Base-by-base conservation (phyloP, 2,113 vertebrate genomes). In the Pheucticus melanocephalus region DNA sequence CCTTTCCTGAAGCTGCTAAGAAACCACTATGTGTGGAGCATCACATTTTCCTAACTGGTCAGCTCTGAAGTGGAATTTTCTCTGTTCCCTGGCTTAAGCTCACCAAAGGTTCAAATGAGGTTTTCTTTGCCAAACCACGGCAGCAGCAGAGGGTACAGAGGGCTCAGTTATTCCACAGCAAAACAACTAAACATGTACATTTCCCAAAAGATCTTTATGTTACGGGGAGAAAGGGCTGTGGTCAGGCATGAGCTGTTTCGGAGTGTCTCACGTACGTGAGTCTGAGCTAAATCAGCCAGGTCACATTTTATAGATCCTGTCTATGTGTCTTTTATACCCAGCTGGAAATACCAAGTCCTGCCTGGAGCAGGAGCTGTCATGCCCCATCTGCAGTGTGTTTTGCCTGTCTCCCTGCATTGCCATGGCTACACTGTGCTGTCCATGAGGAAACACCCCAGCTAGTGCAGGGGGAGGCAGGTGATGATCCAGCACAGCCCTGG, bases 11-110 rank as follows among this genome's bases (percentile, higher is more conserved):
- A 94, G 90, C 91, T 97, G 93, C 93, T 95, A 90, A 90, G 88
- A 66, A 96, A 93, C 85, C 40, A 18, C 78, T 81, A 51, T 86
- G 56, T 92, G 79, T 59, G 56, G 51, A 94, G 92, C 88, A 96
- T 96, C 95, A 96, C 64, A 94, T 96, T 97, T 97, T 96, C 93
- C 95, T 84, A 96, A 81, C 80, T 68, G 94, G 85, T 96, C 93
- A 94, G 59, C 80, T 88, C 93, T 4, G 0, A 95, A 95, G 88
- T 94, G 92, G 95, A 96, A 97, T 97, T 96, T 96, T 96, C 93
- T 95, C 95, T 69, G 88, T 94, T 92, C 85, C 76, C 59, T 96
- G 94, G 93, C 93, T 96, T 75, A 50, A 77, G 39, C 79, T 91
- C 79, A 77, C 90, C 39, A 17, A 92, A 83, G 79, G 79, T 95